A percentile compares a stretch with the other conserved stretches of the same genome.
phyloP scores from a whole-genome alignment of 2,797 vertebrate genomes.

The Adelosebastes latens region DNA sequence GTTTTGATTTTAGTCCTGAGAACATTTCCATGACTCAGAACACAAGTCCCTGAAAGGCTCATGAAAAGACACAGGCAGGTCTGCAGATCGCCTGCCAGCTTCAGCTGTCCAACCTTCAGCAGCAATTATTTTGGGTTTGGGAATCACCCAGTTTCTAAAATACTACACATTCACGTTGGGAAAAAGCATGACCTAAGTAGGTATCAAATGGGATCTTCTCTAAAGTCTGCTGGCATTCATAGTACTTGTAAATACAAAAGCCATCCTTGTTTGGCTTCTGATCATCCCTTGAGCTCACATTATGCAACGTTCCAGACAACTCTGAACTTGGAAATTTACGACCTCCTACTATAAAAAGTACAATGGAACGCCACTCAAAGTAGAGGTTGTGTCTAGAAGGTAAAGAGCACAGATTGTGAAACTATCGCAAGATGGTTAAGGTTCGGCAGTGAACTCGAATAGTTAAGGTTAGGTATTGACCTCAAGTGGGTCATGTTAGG shows the following conservation, averaged over 20 bases:
- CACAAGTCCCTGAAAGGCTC: constrained; percentile 13
- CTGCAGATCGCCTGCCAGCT: neutral
- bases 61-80: neutral
- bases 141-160: neutral
- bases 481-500: neutral
- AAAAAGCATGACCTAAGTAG: neutral
- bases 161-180: neutral
- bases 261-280: neutral
- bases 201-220: neutral
- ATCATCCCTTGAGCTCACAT: neutral
- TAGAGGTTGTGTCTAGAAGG: neutral
- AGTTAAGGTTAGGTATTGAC: neutral
- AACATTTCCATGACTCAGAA: constrained; percentile 45
- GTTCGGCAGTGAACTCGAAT: neutral
- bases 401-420: neutral
- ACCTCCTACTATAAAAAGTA: neutral
- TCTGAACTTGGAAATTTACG: neutral
- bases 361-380: neutral
- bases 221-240: neutral
- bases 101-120: neutral
- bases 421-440: neutral
- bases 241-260: neutral
- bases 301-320: neutral
- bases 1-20: constrained; percentile 22
- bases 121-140: neutral